Conservation (phyloP, 1,140 invertebrate species). For the Drosophila pachea region DNA sequence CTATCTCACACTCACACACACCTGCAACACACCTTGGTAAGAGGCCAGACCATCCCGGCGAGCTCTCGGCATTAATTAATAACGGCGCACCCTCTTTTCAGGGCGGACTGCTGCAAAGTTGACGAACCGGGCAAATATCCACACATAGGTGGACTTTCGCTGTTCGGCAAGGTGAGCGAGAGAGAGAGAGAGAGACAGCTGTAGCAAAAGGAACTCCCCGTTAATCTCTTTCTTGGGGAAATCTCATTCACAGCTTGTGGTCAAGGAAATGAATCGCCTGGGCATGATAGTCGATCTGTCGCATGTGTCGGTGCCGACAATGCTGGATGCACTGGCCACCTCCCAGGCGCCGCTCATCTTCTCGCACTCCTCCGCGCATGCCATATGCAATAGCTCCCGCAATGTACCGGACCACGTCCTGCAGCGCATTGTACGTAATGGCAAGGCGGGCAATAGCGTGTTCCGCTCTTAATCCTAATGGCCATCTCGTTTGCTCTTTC, state of each 20-base stretch:
- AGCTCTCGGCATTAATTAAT: background rate
- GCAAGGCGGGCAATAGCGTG: background rate
- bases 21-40: slow-evolving; percentile 92
- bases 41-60: background rate
- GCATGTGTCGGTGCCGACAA: slow-evolving; percentile 90
- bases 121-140: slow-evolving; percentile 85
- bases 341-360: slow-evolving; percentile 92
- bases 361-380: slow-evolving; percentile 91
- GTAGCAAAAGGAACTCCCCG: background rate
- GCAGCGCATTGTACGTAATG: slow-evolving; percentile 84
- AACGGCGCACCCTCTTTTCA: slow-evolving; percentile 64
- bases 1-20: slow-evolving; percentile 92
- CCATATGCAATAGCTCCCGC: slow-evolving; percentile 89
- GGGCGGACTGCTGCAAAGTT: slow-evolving; percentile 86
- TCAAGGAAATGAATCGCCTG: slow-evolving; percentile 90
- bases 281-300: slow-evolving; percentile 96
- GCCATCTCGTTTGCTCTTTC: slow-evolving; percentile 36
- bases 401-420: slow-evolving; percentile 93
- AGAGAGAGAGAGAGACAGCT: background rate
- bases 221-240: background rate
- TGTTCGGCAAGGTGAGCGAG: slow-evolving; percentile 86
- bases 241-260: slow-evolving; percentile 82
- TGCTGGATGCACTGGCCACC: slow-evolving; percentile 86
- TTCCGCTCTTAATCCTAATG: slow-evolving; percentile 18
- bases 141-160: slow-evolving; percentile 85